Conservation (phyloP, 2,113 vertebrate species). For the Tor tambroides region DNA sequence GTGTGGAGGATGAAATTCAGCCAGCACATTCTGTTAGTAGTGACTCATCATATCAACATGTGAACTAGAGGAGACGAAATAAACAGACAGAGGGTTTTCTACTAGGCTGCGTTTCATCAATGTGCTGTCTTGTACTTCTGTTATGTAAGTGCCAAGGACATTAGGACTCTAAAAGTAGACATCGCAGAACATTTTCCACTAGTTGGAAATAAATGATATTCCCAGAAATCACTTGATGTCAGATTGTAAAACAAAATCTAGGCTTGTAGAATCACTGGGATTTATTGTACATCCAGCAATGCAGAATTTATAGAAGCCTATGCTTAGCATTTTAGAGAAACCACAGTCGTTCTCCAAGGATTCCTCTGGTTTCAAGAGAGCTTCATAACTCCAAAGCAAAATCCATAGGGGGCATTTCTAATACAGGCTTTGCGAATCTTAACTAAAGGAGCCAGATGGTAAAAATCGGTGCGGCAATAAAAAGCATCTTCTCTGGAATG, state of each 20-base stretch:
- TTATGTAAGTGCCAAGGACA: neutral
- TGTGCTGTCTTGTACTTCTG: neutral
- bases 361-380: slow-evolving; percentile 10
- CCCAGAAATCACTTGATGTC: slow-evolving; percentile 17
- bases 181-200: slow-evolving; percentile 31
- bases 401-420: slow-evolving; percentile 40
- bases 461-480: slow-evolving; percentile 53
- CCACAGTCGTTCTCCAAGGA: neutral
- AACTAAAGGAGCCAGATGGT: slow-evolving; percentile 56
- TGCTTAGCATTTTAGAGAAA: slow-evolving; percentile 15
- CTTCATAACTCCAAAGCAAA: slow-evolving; percentile 36
- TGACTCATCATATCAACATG: slow-evolving; percentile 70
- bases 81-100: slow-evolving; percentile 29
- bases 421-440: slow-evolving; percentile 42
- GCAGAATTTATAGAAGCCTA: slow-evolving; percentile 1
- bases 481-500: slow-evolving; percentile 57
- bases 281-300: neutral
- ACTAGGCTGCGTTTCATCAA: slow-evolving; percentile 24
- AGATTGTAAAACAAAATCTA: neutral
- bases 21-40: slow-evolving; percentile 59
- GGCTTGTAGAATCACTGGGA: neutral
- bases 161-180: slow-evolving; percentile 9
- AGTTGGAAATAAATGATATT: slow-evolving; percentile 20
- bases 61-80: slow-evolving; percentile 1
- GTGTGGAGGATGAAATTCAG: slow-evolving; percentile 62